Evolutionary conservation across 1,140 invertebrate species (phyloP).

Genomic region (Trachymyrmex cornetzi): DNA sequence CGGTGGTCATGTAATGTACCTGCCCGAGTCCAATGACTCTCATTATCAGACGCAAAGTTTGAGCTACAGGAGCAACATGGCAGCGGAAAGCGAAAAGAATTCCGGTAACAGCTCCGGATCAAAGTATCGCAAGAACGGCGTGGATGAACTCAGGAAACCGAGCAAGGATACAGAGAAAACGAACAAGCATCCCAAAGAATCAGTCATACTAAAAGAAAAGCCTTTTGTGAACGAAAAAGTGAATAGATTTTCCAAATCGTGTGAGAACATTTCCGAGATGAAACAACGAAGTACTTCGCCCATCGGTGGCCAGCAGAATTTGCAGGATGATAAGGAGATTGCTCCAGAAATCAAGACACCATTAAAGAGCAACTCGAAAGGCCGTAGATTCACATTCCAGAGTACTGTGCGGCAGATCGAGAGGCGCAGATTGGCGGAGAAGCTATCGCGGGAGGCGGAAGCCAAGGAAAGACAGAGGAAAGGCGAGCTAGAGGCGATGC

Average conservation of each 20-base stretch:
- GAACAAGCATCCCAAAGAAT: conserved; percentile 22
- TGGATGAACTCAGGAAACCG: conserved; percentile 45
- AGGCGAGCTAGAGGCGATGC: conserved; percentile 92
- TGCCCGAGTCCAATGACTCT: conserved; percentile 89
- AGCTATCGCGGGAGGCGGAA: conserved; percentile 91
- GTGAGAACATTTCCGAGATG: conserved; percentile 84
- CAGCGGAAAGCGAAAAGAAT: conserved; percentile 31
- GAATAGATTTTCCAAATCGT: conserved; percentile 83
- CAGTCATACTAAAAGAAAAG: background rate
- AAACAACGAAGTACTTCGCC: conserved; percentile 75
- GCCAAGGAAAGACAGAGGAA: conserved; percentile 91
- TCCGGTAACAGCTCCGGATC: conserved; percentile 34
- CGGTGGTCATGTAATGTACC: conserved; percentile 92
- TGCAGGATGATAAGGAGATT: conserved; percentile 74
- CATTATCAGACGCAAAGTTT: conserved; percentile 74
- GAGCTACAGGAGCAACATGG: conserved; percentile 63
- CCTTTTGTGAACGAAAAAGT: conserved; percentile 4
- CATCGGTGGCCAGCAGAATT: conserved; percentile 72
- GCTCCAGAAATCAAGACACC: conserved; percentile 73
- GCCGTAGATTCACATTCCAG: conserved; percentile 93
- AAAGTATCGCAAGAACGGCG: conserved; percentile 69
- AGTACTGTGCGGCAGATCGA: conserved; percentile 93
- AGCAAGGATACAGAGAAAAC: conserved; percentile 59
- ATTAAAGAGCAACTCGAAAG: conserved; percentile 78
- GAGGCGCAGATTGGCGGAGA: conserved; percentile 91